Percentiles rank a stretch among this genome's conserved stretches.
Conservation (phyloP, 1,140 invertebrate species). For the Cyclargus thomasi region DNA sequence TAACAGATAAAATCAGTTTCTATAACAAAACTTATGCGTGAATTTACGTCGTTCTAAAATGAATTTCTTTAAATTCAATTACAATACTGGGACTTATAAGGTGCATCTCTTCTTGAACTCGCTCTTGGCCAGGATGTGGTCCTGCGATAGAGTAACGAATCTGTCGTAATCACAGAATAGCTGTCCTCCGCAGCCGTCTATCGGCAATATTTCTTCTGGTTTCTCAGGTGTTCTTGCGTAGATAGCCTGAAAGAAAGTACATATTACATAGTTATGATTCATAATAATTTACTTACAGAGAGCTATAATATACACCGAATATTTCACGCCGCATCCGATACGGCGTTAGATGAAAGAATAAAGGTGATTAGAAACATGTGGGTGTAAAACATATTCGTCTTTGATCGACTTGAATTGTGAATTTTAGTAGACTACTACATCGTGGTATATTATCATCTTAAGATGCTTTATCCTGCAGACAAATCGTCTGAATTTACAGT, state of each 20-base stretch:
- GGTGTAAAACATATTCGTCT: too few species aligned
- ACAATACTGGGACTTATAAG: not conserved
- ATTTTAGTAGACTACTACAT: too few species aligned
- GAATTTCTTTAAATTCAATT: slow-evolving; percentile 6
- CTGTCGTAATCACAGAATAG: slow-evolving; percentile 19
- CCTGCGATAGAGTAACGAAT: slow-evolving; percentile 15
- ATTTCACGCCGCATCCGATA: too few species aligned
- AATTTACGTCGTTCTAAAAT: slow-evolving; percentile 2
- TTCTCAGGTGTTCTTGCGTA: slow-evolving; percentile 4
- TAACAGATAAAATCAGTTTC: not conserved
- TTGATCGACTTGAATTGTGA: too few species aligned
- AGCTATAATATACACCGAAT: too few species aligned
- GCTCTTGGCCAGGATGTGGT: slow-evolving; percentile 11
- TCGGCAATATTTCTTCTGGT: slow-evolving; percentile 4
- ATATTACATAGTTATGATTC: too few species aligned
- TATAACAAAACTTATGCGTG: not conserved
- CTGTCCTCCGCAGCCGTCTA: slow-evolving; percentile 14
- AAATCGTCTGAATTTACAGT: too few species aligned
- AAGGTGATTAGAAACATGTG: too few species aligned
- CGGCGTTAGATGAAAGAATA: too few species aligned
- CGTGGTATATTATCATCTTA: too few species aligned
- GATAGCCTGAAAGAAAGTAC: not conserved
- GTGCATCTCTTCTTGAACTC: slow-evolving; percentile 19
- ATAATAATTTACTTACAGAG: too few species aligned
- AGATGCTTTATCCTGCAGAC: too few species aligned